Evolutionary conservation across 2,797 vertebrate genomes (phyloP).

Genomic region (Morelia viridis): DNA sequence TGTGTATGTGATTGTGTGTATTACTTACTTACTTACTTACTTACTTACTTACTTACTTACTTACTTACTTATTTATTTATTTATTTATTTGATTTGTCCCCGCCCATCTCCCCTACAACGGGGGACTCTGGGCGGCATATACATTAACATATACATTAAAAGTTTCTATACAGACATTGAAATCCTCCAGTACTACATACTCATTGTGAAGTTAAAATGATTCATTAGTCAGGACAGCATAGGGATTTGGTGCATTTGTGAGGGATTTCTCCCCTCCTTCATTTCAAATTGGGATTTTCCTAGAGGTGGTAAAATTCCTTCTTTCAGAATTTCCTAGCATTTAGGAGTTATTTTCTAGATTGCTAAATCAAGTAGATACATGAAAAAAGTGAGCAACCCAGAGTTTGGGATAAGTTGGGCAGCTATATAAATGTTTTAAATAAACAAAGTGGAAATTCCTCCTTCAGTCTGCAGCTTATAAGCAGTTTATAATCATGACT

Average conservation of each 20-base stretch:
- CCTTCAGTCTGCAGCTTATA: neutral
- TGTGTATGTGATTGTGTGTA: too few species aligned
- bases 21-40: too few species aligned
- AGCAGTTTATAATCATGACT: neutral
- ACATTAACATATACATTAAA: too few species aligned
- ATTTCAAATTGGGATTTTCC: neutral
- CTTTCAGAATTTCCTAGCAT: neutral
- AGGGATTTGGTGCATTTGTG: neutral
- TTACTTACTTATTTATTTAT: too few species aligned
- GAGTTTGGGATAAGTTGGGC: neutral
- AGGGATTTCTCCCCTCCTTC: neutral
- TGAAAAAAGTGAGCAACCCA: neutral
- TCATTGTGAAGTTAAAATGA: neutral
- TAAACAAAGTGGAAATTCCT: too few species aligned
- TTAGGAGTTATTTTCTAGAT: neutral
- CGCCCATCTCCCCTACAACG: too few species aligned
- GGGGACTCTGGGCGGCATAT: too few species aligned
- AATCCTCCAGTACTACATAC: neutral
- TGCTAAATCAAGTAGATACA: neutral
- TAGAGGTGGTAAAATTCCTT: neutral
- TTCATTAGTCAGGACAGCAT: neutral
- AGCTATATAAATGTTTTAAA: neutral
- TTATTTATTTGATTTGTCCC: too few species aligned
- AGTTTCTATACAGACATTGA: neutral
- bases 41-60: too few species aligned